Evolutionary conservation across 2,888 invertebrate species (phyloP), one percentile per base, ranked within the genome.

Genomic region (Lobophora halterata): DNA sequence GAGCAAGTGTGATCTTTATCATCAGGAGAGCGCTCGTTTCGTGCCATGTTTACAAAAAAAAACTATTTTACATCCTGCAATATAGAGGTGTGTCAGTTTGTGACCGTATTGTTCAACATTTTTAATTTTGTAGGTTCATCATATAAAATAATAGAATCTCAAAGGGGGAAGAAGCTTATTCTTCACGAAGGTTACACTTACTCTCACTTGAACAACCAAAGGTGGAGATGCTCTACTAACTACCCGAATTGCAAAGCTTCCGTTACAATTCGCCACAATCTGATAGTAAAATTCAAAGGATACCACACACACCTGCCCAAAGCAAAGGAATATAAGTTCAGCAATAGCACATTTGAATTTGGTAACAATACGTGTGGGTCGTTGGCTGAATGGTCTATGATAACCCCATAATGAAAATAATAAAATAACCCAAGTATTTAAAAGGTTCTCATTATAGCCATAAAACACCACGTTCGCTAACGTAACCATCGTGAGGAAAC

Each of bases 161-260:
- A 36, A 8, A 31, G 30, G 28, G 41, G 41, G n/a, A 28, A 10
- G 5, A n/a, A 7, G 6, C 18, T 44, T 11, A 28, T 44, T 8
- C 26, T 44, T 1, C 14, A 23, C 30, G 24, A 44, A 3, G 38
- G 27, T n/a, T 44, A 34, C 19, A 34, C 38, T 1, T 44, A 34
- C 23, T 25, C 26, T 5, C 28, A 21, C 1, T 3, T 25, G n/a
- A 21, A 24, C 6, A 10, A n/a, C 1, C 3, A 5, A 2, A 18
- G 18, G 23, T 44, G 47, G 47, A 26, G 36, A 2, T 48, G 44
- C 20, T 48, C 47, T 0, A 34, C 35, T 5, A 33, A 26, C 13
- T 33, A 27, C 14, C 24, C 13, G 0, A 3, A 5, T 1, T 47
- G 43, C 23, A 36, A 17, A 14, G 40, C 24, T 5, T 31, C n/a